Evolutionary conservation across 1,140 invertebrate species (phyloP).

Genomic region (Lepidostoma basale): DNA sequence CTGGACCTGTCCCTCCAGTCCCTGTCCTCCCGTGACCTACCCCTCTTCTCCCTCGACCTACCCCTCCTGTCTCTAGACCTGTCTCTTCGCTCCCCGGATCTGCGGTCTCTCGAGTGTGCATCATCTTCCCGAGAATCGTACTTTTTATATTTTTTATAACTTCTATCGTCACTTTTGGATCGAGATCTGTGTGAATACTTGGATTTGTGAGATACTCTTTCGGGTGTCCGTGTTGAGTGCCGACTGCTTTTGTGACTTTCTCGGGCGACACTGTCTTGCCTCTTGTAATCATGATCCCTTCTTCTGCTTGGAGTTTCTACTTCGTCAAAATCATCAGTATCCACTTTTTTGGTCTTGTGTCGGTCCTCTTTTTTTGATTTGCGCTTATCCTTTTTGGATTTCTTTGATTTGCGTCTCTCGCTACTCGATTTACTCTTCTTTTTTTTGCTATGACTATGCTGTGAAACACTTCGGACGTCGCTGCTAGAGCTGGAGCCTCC

Average conservation of each 20-base stretch:
- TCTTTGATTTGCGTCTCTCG: conserved; percentile 31
- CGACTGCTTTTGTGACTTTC: conserved; percentile 36
- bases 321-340: conserved; percentile 17
- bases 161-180: conserved; percentile 38
- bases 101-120: conserved; percentile 18
- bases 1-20: conserved; percentile 24
- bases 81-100: conserved; percentile 24
- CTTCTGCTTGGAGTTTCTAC: conserved; percentile 24
- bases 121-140: background rate
- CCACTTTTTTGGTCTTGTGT: conserved; percentile 20
- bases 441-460: conserved; percentile 30
- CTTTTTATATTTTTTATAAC: conserved; percentile 17
- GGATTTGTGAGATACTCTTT: conserved; percentile 34
- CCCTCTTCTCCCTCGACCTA: conserved; percentile 32
- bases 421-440: conserved; percentile 35
- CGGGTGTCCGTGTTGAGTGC: conserved; percentile 35
- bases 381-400: conserved; percentile 30
- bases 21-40: conserved; percentile 18
- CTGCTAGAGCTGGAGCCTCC: conserved; percentile 27
- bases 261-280: conserved; percentile 18
- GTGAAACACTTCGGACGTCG: conserved; percentile 7
- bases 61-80: conserved; percentile 39
- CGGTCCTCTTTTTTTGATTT: conserved; percentile 32
- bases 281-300: conserved; percentile 17
- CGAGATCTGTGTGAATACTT: conserved; percentile 38